phyloP scores from a whole-genome alignment of 2,113 vertebrate genomes.

The Hemichromis elongatus region DNA sequence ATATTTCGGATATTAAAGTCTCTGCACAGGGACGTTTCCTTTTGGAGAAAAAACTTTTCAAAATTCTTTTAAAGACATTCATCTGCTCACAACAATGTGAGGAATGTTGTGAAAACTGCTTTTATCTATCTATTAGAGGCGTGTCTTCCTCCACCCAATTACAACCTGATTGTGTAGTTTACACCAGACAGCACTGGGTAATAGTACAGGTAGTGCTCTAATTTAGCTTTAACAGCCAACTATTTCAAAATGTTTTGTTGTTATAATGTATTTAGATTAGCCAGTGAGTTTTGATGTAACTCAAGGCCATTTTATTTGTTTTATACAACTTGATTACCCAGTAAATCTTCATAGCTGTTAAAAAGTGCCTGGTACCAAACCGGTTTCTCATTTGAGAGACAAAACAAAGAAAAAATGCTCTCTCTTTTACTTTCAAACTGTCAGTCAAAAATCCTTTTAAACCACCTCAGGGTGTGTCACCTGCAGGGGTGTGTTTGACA shows the following conservation, averaged over 20 bases:
- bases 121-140: constrained; percentile 13
- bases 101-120: not conserved
- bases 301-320: not conserved
- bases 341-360: not conserved
- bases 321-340: not conserved
- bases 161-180: not conserved
- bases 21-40: not conserved
- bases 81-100: not conserved
- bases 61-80: not conserved
- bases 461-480: constrained; percentile 18
- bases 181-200: not conserved
- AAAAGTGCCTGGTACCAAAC: not conserved
- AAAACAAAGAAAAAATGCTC: not conserved
- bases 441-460: not conserved
- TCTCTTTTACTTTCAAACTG: not conserved
- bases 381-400: not conserved
- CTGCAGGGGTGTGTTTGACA: not conserved
- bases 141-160: not conserved
- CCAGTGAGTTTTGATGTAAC: not conserved
- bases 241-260: not conserved
- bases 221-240: not conserved
- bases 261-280: not conserved
- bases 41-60: not conserved
- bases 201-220: not conserved
- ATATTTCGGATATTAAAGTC: not conserved